phyloP scores from a whole-genome alignment of 1,140 invertebrate genomes.

The Mya arenaria region DNA sequence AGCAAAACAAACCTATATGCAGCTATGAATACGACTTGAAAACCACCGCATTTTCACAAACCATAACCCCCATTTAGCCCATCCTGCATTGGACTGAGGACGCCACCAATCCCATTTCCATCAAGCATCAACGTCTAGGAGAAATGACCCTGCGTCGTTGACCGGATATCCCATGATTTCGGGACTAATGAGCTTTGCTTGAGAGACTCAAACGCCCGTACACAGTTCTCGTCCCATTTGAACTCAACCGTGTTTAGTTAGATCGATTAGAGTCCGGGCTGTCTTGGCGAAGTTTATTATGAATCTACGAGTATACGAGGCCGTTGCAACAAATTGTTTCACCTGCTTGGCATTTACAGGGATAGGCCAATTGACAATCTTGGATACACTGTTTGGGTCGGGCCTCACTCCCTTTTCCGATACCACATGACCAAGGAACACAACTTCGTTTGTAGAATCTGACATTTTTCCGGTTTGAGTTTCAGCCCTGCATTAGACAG shows the following conservation, averaged over 20 bases:
- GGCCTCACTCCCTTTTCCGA: conserved; percentile 22
- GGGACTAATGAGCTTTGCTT: conserved; percentile 33
- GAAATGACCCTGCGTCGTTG: conserved; percentile 27
- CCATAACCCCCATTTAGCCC: too few species aligned
- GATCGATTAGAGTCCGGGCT: not conserved
- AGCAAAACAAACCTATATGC: too few species aligned
- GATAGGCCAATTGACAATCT: conserved; percentile 39
- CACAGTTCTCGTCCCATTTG: conserved; percentile 35
- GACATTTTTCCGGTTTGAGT: conserved; percentile 44
- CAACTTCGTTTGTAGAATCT: conserved; percentile 54
- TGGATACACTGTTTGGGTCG: conserved; percentile 26
- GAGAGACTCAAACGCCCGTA: conserved; percentile 53
- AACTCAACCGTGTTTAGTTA: conserved; percentile 25
- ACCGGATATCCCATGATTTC: conserved; percentile 51
- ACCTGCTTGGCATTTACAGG: conserved; percentile 48
- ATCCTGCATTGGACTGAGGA: conserved; percentile 65
- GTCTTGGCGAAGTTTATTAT: not conserved
- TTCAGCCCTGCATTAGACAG: conserved; percentile 36
- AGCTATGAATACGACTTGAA: too few species aligned
- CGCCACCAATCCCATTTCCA: conserved; percentile 64
- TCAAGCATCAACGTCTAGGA: conserved; percentile 64
- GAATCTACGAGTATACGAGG: not conserved
- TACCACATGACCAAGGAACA: conserved; percentile 51
- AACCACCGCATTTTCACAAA: too few species aligned
- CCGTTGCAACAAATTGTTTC: conserved; percentile 53